Base-by-base conservation (phyloP, 2,888 invertebrate genomes). In the Pecten maximus region DNA sequence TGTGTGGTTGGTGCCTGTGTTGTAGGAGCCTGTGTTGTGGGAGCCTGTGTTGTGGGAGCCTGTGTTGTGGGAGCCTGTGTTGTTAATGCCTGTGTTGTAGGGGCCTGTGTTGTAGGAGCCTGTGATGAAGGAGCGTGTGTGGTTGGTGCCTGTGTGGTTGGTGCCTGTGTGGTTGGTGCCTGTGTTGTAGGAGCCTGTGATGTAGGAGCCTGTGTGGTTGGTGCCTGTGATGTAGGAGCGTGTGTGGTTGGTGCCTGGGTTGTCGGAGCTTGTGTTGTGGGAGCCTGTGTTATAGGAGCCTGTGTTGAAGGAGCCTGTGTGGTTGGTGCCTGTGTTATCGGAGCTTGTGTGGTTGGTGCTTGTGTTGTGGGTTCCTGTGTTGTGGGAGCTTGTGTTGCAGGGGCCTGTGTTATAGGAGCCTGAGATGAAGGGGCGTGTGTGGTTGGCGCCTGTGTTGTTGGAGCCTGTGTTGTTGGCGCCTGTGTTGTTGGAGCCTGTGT, bases 181-280 rank as follows among this genome's bases (percentile, higher is more conserved):
- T 35, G 28, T n/a, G 88, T 88, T 48, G 88, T 88, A 35, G 87
- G 19, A n/a, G 40, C n/a, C 44, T 87, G 87, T 87, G 44, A 48
- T 39, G 40, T 23, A 15, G 12, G 88, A 88, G n/a, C 39, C 50
- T n/a, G 48, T 88, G 88, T 28, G 16, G 44, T 44, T 44, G 44
- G 44, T 10, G 44, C 44, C 44, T 10, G 6, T 44, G 44, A 2
- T 48, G 35, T n/a, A 16, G 88, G 12, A 39, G 39, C 48, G 8
- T n/a, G 44, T 35, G 88, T 88, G 15, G 35, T 88, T 88, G 88
- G 28, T 23, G 28, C 48, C 16, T 35, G 28, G 12, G 88, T 88
- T 48, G 88, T 88, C 44, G 87, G 19, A n/a, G n/a, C 40, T 40
- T 40, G 39, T 87, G 44, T 40, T 39, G 40, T 23, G 23, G 19